phyloP scores from a whole-genome alignment of 2,797 vertebrate species.

The Xerus rutilus region DNA sequence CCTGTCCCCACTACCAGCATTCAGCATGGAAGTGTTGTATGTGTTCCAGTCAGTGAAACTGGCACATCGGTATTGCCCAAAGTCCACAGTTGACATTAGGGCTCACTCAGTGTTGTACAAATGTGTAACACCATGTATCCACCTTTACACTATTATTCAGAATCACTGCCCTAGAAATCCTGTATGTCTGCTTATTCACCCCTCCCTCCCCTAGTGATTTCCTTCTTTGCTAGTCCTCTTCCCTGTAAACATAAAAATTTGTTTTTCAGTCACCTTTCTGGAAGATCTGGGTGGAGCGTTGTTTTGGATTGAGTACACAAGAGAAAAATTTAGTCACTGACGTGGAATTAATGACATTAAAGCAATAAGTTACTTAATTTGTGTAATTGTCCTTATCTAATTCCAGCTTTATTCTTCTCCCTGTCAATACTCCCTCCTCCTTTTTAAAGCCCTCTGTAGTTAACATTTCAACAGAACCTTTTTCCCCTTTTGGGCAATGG shows the following conservation, averaged over 20 bases:
- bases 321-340: conserved; percentile 62
- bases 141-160: rapidly evolving
- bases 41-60: background rate
- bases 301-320: conserved; percentile 57
- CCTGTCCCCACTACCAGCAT: background rate
- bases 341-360: conserved; percentile 59
- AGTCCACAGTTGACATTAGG: background rate
- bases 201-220: background rate
- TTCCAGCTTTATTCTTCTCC: background rate
- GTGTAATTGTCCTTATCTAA: conserved; percentile 53
- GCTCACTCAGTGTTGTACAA: background rate
- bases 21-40: rapidly evolving
- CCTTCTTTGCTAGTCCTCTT: background rate
- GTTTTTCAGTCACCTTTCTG: background rate
- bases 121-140: rapidly evolving
- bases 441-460: background rate
- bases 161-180: background rate
- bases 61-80: background rate
- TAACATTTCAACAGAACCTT: background rate
- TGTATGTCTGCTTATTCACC: rapidly evolving
- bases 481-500: background rate
- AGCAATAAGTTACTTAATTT: conserved; percentile 41
- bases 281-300: conserved; percentile 42
- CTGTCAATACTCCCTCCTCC: background rate
- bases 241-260: background rate